These are phyloP conservation scores for Caenorhabditis tropicalis DNA, from an alignment of 1,140 invertebrate genomes.

Conservation along the genomic window DNA sequence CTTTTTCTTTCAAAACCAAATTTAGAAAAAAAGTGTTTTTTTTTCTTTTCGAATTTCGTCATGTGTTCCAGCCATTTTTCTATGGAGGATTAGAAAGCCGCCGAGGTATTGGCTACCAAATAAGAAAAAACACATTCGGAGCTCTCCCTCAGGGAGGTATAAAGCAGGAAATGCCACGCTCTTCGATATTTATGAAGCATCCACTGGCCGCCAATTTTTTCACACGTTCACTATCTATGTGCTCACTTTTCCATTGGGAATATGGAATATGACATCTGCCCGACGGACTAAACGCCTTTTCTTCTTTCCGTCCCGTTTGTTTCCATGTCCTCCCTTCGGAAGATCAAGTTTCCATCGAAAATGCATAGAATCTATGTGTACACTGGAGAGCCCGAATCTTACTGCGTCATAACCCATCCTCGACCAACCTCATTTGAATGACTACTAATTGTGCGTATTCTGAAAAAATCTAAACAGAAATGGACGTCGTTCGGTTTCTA, in stretches of 20 bases:
- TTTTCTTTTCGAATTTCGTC: neutral
- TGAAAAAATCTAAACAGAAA: neutral
- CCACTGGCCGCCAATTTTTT: neutral
- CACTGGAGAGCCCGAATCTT: neutral
- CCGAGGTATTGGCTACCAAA: neutral
- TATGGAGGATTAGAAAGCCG: neutral
- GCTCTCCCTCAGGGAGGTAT: neutral
- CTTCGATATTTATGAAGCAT: neutral
- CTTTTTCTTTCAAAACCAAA: neutral
- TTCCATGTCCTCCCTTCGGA: neutral
- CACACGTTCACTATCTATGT: neutral
- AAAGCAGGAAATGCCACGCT: neutral
- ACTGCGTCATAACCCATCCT: neutral
- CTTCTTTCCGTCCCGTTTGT: neutral
- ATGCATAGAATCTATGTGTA: neutral
- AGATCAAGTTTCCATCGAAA: constrained; percentile 26
- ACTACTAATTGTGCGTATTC: neutral
- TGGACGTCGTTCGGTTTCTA: neutral
- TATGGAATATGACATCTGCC: constrained; percentile 27
- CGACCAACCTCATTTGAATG: neutral
- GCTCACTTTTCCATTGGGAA: neutral
- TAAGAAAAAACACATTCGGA: neutral
- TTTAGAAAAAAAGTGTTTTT: neutral
- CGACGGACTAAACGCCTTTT: neutral
- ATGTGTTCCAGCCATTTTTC: neutral